Evolutionary conservation across 1,140 invertebrate genomes (phyloP).

Genomic region (Lutraria rhynchaena): DNA sequence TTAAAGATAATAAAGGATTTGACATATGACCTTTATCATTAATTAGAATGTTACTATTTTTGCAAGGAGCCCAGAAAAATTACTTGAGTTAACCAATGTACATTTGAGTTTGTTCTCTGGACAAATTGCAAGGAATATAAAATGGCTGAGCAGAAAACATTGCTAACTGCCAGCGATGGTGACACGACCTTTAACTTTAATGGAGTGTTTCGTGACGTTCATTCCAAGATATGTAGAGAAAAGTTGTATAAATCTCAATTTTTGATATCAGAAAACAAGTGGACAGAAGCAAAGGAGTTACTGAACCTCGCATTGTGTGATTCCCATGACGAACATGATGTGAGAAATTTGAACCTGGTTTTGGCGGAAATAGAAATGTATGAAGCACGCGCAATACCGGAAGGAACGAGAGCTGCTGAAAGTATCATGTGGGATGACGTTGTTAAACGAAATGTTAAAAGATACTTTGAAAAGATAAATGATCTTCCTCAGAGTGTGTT

Average conservation of each 20-base stretch:
- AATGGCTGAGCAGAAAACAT: conserved; percentile 43
- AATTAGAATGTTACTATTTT: no score
- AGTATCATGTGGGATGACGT: conserved; percentile 63
- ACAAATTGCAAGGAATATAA: neutral
- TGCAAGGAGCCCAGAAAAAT: no score
- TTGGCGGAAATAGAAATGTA: conserved; percentile 64
- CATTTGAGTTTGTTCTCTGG: no score
- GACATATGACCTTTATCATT: no score
- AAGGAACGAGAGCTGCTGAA: conserved; percentile 3
- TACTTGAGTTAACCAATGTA: no score
- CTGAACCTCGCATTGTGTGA: conserved; percentile 48
- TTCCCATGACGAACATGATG: conserved; percentile 59
- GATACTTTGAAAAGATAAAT: conserved; percentile 65
- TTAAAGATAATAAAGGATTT: no score
- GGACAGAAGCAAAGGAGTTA: conserved; percentile 55
- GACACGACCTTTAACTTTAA: conserved; percentile 65
- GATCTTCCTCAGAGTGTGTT: conserved; percentile 71
- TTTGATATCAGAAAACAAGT: conserved; percentile 60
- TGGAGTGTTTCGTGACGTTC: conserved; percentile 69
- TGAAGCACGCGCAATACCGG: conserved; percentile 55
- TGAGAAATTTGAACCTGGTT: conserved; percentile 59
- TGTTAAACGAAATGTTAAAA: conserved; percentile 41
- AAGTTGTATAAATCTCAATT: conserved; percentile 62
- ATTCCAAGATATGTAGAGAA: conserved; percentile 53
- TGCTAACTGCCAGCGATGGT: conserved; percentile 62